Evolutionary conservation across 2,113 vertebrate genomes (phyloP).

Genomic region (Oenanthe melanoleuca): DNA sequence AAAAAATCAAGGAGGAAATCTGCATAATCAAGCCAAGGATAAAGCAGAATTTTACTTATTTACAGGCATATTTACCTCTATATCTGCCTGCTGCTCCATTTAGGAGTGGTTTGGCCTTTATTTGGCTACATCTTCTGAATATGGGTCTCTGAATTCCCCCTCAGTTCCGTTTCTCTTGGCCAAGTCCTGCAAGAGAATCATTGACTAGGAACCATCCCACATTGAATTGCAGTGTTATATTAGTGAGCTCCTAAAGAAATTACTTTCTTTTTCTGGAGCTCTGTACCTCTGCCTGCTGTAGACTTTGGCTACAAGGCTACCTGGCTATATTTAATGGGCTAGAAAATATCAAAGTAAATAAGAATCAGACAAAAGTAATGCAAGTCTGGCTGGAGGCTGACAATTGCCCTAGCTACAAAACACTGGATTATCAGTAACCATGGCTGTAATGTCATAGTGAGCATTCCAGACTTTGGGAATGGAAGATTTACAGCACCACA

Average conservation of each 20-base stretch:
- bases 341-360: background rate
- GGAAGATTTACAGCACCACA: background rate
- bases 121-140: background rate
- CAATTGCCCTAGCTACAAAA: background rate
- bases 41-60: background rate
- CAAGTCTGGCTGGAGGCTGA: background rate
- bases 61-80: fast-evolving
- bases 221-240: background rate
- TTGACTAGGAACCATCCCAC: background rate
- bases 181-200: background rate
- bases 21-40: background rate
- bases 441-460: background rate
- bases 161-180: background rate
- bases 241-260: background rate
- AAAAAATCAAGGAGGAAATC: background rate
- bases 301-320: background rate
- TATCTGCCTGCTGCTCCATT: background rate
- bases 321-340: background rate
- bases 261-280: background rate
- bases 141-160: background rate
- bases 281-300: background rate
- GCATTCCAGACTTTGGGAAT: background rate
- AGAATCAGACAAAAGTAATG: background rate
- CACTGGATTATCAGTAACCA: background rate
- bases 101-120: background rate